These are phyloP conservation scores for Tenthredo mesomela DNA, from an alignment of 2,888 invertebrate species.

Conservation along the genomic window DNA sequence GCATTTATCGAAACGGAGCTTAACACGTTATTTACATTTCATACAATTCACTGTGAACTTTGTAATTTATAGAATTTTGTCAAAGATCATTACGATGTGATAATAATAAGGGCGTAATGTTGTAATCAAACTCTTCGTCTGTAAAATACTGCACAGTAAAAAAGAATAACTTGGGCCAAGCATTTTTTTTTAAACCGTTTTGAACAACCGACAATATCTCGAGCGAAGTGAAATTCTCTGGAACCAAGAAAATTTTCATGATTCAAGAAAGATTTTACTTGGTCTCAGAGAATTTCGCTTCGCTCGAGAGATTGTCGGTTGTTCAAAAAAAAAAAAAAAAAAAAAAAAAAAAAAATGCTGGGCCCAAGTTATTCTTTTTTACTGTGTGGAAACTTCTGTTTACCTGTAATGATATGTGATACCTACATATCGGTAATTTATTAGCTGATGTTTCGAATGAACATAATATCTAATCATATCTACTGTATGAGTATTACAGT, in stretches of 20 bases:
- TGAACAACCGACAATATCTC: no score
- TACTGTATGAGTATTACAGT: neutral
- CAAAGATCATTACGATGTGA: neutral
- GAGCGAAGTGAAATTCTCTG: no score
- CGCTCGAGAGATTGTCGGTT: no score
- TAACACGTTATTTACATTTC: neutral
- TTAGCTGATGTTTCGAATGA: neutral
- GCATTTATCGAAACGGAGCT: neutral
- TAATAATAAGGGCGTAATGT: neutral
- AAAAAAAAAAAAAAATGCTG: no score
- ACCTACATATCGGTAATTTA: neutral
- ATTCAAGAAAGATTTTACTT: no score
- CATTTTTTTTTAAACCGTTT: no score
- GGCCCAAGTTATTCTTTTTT: no score
- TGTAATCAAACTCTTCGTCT: neutral
- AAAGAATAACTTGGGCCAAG: no score
- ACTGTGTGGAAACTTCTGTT: neutral
- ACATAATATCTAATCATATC: neutral
- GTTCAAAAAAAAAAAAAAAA: no score
- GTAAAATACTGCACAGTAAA: neutral
- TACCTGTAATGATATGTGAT: neutral
- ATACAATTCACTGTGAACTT: neutral
- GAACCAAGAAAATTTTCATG: no score
- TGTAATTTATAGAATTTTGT: neutral
- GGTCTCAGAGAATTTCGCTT: no score